phyloP scores from a whole-genome alignment of 1,140 invertebrate species.

The Drosophila obscura region DNA sequence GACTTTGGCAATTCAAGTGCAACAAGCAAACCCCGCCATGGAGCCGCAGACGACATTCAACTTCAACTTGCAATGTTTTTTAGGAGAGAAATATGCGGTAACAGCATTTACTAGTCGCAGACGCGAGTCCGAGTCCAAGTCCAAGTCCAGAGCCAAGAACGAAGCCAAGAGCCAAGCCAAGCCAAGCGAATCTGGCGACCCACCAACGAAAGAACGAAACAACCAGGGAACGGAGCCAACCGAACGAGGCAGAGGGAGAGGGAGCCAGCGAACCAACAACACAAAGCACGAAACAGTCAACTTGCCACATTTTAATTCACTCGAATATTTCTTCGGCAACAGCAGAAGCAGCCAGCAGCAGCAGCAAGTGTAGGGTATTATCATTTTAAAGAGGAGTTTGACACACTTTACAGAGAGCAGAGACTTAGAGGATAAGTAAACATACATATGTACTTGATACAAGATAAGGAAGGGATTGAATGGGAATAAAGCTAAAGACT shows the following conservation, averaged over 20 bases:
- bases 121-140: slow-evolving; percentile 17
- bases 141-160: slow-evolving; percentile 24
- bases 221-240: slow-evolving; percentile 4
- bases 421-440: too few species aligned
- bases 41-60: slow-evolving; percentile 62
- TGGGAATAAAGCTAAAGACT: too few species aligned
- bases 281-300: slow-evolving; percentile 73
- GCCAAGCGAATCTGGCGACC: slow-evolving; percentile 46
- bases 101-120: slow-evolving; percentile 61
- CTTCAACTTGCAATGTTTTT: slow-evolving; percentile 65
- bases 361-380: too few species aligned
- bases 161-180: slow-evolving; percentile 4
- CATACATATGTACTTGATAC: too few species aligned
- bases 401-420: too few species aligned
- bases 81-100: slow-evolving; percentile 70
- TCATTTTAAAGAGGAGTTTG: too few species aligned
- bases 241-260: slow-evolving; percentile 6
- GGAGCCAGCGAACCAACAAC: slow-evolving; percentile 44
- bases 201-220: slow-evolving; percentile 13
- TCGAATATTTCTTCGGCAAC: slow-evolving; percentile 67
- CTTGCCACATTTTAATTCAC: slow-evolving; percentile 81
- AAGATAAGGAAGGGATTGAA: too few species aligned
- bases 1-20: slow-evolving; percentile 79
- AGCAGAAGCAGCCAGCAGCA: slow-evolving; percentile 9
- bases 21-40: slow-evolving; percentile 44